phyloP scores from a whole-genome alignment of 2,888 invertebrate genomes.

The Glaucopsyche alexis region DNA sequence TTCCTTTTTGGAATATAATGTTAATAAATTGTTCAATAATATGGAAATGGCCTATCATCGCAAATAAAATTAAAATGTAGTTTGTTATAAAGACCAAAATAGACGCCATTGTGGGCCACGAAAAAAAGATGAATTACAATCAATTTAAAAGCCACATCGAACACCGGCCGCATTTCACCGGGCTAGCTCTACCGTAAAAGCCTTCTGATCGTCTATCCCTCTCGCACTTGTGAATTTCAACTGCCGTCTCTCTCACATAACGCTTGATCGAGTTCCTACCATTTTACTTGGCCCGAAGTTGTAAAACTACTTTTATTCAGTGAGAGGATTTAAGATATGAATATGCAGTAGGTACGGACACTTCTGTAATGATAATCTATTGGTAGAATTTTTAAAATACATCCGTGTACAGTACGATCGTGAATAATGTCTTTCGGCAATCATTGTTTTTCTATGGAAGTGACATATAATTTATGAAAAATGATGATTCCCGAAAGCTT shows the following conservation, averaged over 20 bases:
- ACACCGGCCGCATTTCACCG: slow-evolving; percentile 74
- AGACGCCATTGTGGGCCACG: slow-evolving; percentile 55
- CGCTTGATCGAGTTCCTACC: slow-evolving; percentile 76
- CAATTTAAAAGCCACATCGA: slow-evolving; percentile 77
- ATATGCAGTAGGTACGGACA: slow-evolving; percentile 68
- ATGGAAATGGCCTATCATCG: slow-evolving; percentile 13
- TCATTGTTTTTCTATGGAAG: too few relatives aligned
- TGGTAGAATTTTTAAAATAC: neutral
- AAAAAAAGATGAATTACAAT: slow-evolving; percentile 75
- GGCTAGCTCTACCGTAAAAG: slow-evolving; percentile 78
- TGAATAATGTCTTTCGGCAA: too few relatives aligned
- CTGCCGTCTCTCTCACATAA: slow-evolving; percentile 51
- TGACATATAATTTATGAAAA: too few relatives aligned
- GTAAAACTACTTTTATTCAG: slow-evolving; percentile 75
- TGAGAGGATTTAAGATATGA: slow-evolving; percentile 72
- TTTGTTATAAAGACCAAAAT: slow-evolving; percentile 10
- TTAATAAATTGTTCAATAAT: slow-evolving; percentile 20
- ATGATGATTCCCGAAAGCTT: too few relatives aligned
- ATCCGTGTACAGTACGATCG: neutral
- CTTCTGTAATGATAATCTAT: slow-evolving; percentile 25
- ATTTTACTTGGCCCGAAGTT: slow-evolving; percentile 75
- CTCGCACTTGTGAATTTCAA: slow-evolving; percentile 50
- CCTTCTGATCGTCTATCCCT: slow-evolving; percentile 69
- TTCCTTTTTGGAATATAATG: neutral
- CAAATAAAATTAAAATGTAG: slow-evolving; percentile 21